Evolutionary conservation across 2,888 invertebrate species (phyloP).

Genomic region (Druceiella hillmani): DNA sequence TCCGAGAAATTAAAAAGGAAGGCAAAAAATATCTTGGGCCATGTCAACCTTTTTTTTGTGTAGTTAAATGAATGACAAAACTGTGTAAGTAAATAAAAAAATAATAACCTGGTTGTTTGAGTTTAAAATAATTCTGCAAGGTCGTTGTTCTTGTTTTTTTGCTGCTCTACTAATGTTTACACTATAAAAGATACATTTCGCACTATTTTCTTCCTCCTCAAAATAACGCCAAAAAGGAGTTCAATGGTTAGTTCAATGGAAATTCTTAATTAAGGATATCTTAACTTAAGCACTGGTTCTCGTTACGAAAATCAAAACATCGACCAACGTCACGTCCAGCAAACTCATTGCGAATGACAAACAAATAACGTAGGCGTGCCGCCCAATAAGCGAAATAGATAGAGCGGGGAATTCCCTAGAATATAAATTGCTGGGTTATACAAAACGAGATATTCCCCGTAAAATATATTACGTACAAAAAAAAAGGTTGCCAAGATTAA

Average conservation of each 20-base stretch:
- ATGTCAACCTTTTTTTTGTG: too few species aligned
- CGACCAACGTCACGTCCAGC: too few species aligned
- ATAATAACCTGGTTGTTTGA: conserved; percentile 15
- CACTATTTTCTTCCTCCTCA: conserved; percentile 6
- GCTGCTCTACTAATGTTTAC: conserved; percentile 7
- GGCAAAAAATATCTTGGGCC: too few species aligned
- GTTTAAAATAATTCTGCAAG: conserved; percentile 19
- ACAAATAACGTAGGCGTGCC: conserved; percentile 6
- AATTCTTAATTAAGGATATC: conserved; percentile 2
- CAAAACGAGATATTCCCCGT: conserved; percentile 8
- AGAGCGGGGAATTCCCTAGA: conserved; percentile 5
- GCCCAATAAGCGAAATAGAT: conserved; percentile 4
- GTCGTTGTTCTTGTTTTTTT: conserved; percentile 16
- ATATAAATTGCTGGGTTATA: conserved; percentile 8
- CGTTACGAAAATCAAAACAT: too few species aligned
- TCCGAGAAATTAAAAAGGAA: too few species aligned
- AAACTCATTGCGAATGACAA: background rate
- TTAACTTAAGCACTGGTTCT: too few species aligned
- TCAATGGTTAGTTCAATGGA: conserved; percentile 3
- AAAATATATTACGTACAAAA: conserved; percentile 6
- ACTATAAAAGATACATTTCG: conserved; percentile 5
- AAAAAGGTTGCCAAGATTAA: too few species aligned
- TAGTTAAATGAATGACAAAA: background rate
- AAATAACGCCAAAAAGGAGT: too few species aligned
- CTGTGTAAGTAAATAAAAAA: background rate